phyloP scores from a whole-genome alignment of 1,140 invertebrate species.

The Augochlora pura region DNA sequence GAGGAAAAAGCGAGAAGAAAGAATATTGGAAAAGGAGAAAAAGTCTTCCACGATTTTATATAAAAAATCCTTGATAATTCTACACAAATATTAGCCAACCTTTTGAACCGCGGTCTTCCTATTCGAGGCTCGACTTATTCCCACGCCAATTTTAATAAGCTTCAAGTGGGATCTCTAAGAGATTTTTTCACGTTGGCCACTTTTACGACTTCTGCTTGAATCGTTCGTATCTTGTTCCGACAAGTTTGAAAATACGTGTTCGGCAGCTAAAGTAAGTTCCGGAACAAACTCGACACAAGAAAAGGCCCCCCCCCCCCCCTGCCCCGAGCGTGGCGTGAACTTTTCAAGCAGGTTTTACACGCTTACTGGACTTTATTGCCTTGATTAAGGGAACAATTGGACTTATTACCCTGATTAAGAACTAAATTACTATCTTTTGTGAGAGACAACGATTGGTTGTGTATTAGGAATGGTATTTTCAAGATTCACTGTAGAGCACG shows the following conservation, averaged over 20 bases:
- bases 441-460: background rate
- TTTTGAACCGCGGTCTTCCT: too few relatives aligned
- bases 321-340: conserved; percentile 15
- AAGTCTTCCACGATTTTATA: too few relatives aligned
- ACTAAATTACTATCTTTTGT: background rate
- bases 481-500: too few relatives aligned
- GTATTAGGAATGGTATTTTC: too few relatives aligned
- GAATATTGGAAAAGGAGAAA: too few relatives aligned
- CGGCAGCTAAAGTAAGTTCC: conserved; percentile 53
- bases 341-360: conserved; percentile 16
- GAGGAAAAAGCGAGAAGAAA: too few relatives aligned
- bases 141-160: background rate
- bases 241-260: conserved; percentile 59
- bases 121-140: background rate
- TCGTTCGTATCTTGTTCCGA: conserved; percentile 33
- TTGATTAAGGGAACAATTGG: conserved; percentile 20
- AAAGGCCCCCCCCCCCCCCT: too few relatives aligned
- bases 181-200: conserved; percentile 28
- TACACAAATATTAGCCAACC: too few relatives aligned
- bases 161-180: background rate
- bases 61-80: too few relatives aligned
- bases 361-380: conserved; percentile 21
- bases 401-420: background rate
- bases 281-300: conserved; percentile 47
- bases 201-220: conserved; percentile 24